Evolutionary conservation across 2,888 invertebrate genomes (phyloP), one percentile per base, ranked within the genome.

Genomic region (Aethes cnicana): DNA sequence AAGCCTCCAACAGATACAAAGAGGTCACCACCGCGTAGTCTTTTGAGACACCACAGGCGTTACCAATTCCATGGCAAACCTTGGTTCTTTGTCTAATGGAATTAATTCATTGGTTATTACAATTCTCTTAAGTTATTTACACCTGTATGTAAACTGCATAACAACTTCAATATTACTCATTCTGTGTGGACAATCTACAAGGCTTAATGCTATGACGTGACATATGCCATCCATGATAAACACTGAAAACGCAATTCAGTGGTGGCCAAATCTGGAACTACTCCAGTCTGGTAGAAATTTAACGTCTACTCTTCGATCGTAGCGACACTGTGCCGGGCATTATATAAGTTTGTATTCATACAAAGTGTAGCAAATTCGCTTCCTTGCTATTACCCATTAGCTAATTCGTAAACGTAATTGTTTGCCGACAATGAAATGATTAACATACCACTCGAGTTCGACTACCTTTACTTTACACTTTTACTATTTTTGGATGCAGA

Each of bases 151-250:
- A 26, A 5, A 28, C 7, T 43, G 49, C 35, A 36, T 17, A 43
- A 21, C 43, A 30, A 43, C 43, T 37, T 43, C 43, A 36, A 43
- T 43, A 50, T 50, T 50, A 50, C 43, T 50, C 50, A 50, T 9
- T 16, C 26, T 21, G 35, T 17, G 18, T 17, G 39, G 28, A 36
- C 35, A 28, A 9, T 42, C 18, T 30, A 12, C 16, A 5, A 9
- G n/a, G 20, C 16, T 36, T 28, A 20, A 7, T 35, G 42, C 36
- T 36, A 50, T 28, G 20, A 20, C 36, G 23, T 42, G 43, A 50
- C 30, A 43, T 43, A 50, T 50, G 7, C 17, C 16, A 41, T 25
- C 28, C 14, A 11, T 28, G 49, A 36, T 49, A 48, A 48, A 18
- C 26, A 33, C 5, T 8, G 25, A 25, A 42, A 49, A 49, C 42